These are phyloP conservation scores for Pocillopora damicornis DNA, from an alignment of 64 coral and sea anemone species.

Conservation along the genomic window DNA sequence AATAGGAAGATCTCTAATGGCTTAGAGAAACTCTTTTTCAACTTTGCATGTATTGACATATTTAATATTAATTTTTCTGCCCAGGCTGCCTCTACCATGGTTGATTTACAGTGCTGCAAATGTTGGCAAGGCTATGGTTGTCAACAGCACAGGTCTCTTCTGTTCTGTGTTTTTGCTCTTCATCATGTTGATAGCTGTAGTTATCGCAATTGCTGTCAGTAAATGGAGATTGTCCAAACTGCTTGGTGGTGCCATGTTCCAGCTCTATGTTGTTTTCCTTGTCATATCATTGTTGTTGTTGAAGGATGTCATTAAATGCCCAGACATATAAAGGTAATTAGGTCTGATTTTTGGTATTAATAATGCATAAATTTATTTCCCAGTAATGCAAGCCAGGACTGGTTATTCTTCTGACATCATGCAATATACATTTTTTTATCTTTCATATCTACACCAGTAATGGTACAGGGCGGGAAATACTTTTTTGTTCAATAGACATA, in stretches of 20 bases:
- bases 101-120: conserved; percentile 60
- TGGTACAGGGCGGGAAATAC: too few relatives aligned
- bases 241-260: conserved; percentile 70
- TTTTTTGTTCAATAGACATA: too few relatives aligned
- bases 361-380: neutral
- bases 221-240: conserved; percentile 92
- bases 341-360: neutral
- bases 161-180: conserved; percentile 89
- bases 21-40: too few relatives aligned
- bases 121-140: conserved; percentile 38
- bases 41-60: too few relatives aligned
- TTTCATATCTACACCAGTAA: too few relatives aligned
- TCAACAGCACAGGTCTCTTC: conserved; percentile 68
- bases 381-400: too few relatives aligned
- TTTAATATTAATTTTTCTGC: neutral
- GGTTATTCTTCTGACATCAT: too few relatives aligned
- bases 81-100: conserved; percentile 88
- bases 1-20: too few relatives aligned
- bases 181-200: conserved; percentile 71
- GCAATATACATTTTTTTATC: too few relatives aligned
- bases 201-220: conserved; percentile 52
- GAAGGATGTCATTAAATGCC: conserved; percentile 31
- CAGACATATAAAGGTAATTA: neutral
- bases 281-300: conserved; percentile 69
- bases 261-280: conserved; percentile 76